These are phyloP conservation scores for Gymnopithys bicolor DNA, from an alignment of 2,797 vertebrate genomes.

Conservation along the genomic window DNA sequence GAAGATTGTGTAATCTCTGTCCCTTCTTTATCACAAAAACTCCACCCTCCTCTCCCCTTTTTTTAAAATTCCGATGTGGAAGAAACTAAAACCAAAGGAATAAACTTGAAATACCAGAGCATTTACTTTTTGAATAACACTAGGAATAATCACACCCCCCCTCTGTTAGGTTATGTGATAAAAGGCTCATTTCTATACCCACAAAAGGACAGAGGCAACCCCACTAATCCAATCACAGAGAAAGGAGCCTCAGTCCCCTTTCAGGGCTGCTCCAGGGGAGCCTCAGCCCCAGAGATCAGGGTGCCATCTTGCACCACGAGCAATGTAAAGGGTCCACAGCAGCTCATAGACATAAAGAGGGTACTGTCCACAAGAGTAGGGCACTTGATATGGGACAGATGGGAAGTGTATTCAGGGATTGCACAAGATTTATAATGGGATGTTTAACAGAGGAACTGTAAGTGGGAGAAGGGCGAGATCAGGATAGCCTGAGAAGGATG, in stretches of 20 bases:
- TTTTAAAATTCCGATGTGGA: neutral
- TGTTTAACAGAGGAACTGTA: neutral
- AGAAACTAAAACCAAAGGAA: neutral
- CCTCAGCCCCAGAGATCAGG: neutral
- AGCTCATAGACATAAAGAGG: neutral
- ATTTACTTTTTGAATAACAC: neutral
- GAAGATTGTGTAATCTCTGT: neutral
- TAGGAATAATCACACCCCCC: neutral
- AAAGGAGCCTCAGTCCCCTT: neutral
- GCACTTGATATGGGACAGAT: neutral
- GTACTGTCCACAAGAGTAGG: fast-evolving
- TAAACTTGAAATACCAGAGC: neutral
- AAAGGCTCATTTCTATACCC: neutral
- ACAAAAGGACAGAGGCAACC: neutral
- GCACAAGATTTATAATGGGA: neutral
- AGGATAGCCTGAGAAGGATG: neutral
- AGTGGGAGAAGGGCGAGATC: neutral
- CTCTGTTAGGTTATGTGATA: neutral
- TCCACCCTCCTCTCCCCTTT: no score
- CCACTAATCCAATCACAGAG: neutral
- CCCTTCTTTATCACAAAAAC: neutral
- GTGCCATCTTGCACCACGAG: neutral
- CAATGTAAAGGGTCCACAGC: neutral
- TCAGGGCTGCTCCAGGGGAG: neutral
- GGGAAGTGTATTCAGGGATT: neutral